Evolutionary conservation across 1,140 invertebrate species (phyloP).

Genomic region (Cherax destructor): DNA sequence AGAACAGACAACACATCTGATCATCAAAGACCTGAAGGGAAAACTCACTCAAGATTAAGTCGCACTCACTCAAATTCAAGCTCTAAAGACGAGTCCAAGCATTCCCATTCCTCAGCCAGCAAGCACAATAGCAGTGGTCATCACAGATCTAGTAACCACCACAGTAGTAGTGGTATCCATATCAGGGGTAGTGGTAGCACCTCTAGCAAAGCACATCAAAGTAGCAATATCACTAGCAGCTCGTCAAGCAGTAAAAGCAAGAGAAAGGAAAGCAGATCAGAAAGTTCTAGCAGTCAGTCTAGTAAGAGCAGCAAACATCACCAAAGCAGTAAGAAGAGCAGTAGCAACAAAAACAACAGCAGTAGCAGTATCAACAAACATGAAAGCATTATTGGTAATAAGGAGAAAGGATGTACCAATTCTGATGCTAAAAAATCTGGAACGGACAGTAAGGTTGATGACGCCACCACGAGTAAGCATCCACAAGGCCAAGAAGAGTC

Average conservation of each 20-base stretch:
- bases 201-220: conserved; percentile 19
- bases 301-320: conserved; percentile 15
- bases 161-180: neutral
- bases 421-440: neutral
- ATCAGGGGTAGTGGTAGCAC: conserved; percentile 21
- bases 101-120: conserved; percentile 42
- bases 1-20: neutral
- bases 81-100: conserved; percentile 21
- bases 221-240: neutral
- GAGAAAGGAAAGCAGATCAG: neutral
- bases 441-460: neutral
- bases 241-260: neutral
- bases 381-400: conserved; percentile 6
- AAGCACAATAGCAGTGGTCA: conserved; percentile 23
- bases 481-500: neutral
- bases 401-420: neutral
- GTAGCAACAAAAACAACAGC: neutral
- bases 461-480: neutral
- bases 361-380: conserved; percentile 32
- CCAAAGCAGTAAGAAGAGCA: conserved; percentile 25
- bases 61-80: neutral
- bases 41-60: neutral
- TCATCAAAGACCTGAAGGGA: neutral
- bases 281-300: conserved; percentile 2
- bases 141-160: neutral